phyloP scores from a whole-genome alignment of 2,797 vertebrate genomes.

The Centroberyx gerrardi region DNA sequence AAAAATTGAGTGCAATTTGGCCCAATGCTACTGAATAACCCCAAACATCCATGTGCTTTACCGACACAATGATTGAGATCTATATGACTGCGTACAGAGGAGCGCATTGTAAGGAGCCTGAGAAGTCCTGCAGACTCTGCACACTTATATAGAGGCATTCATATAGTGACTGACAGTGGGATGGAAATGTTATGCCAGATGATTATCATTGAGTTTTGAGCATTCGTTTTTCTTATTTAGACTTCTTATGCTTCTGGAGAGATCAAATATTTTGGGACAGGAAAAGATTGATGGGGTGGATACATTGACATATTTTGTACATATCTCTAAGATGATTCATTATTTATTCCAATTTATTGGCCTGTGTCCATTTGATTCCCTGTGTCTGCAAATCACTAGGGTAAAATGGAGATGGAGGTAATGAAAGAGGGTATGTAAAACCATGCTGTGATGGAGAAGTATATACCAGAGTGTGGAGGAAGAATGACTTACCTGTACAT shows the following conservation, averaged over 20 bases:
- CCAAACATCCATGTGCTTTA: constrained; percentile 13
- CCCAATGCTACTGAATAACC: background rate
- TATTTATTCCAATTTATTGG: background rate
- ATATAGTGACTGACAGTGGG: background rate
- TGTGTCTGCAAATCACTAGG: background rate
- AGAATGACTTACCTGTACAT: background rate
- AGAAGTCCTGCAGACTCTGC: constrained; percentile 3
- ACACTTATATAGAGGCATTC: constrained; percentile 4
- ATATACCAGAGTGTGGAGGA: background rate
- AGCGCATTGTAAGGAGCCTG: constrained; percentile 14
- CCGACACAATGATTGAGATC: constrained; percentile 21
- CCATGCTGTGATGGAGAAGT: background rate
- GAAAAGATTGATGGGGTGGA: background rate
- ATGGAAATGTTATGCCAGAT: background rate
- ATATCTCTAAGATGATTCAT: background rate
- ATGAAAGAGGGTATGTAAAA: background rate
- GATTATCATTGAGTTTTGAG: background rate
- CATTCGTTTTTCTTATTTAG: background rate
- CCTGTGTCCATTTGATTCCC: background rate
- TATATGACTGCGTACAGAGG: constrained; percentile 1
- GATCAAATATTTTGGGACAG: background rate
- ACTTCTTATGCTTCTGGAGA: background rate
- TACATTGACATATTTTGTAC: too few species aligned
- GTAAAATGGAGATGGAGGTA: background rate
- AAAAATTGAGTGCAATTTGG: constrained; percentile 19